Evolutionary conservation across 1,140 invertebrate species (phyloP).

Genomic region (Diabrotica undecimpunctata): DNA sequence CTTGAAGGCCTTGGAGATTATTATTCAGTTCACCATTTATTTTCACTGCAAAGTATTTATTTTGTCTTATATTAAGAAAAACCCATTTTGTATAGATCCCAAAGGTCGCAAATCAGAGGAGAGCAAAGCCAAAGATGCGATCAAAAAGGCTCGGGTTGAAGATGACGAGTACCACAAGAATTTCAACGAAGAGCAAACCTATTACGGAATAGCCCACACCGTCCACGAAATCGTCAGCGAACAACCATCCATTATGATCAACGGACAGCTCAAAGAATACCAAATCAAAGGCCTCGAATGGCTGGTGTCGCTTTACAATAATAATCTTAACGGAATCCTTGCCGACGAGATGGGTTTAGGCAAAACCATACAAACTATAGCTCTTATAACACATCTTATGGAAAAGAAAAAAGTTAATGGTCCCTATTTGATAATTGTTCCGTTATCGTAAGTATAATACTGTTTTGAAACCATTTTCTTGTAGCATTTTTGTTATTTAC

Average conservation of each 20-base stretch:
- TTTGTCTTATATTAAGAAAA: too few species aligned
- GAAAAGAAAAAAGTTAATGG: conserved; percentile 88
- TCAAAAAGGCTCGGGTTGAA: conserved; percentile 78
- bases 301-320: conserved; percentile 98
- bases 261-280: conserved; percentile 92
- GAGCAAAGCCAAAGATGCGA: conserved; percentile 56
- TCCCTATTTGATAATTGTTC: conserved; percentile 97
- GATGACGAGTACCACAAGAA: conserved; percentile 87
- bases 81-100: too few species aligned
- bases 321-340: conserved; percentile 95
- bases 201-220: conserved; percentile 92
- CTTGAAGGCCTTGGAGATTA: too few species aligned
- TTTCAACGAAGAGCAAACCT: conserved; percentile 79
- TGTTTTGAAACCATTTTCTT: conserved; percentile 45
- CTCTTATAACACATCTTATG: conserved; percentile 95
- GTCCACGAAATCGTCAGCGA: conserved; percentile 87
- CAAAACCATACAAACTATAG: conserved; percentile 99
- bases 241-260: conserved; percentile 86
- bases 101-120: conserved; percentile 9
- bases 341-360: conserved; percentile 91
- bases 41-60: too few species aligned
- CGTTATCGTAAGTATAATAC: conserved; percentile 67
- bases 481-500: conserved; percentile 19
- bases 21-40: too few species aligned
- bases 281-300: conserved; percentile 97